Evolutionary conservation across 2,888 invertebrate genomes (phyloP).

Genomic region (Rosalia funebris): DNA sequence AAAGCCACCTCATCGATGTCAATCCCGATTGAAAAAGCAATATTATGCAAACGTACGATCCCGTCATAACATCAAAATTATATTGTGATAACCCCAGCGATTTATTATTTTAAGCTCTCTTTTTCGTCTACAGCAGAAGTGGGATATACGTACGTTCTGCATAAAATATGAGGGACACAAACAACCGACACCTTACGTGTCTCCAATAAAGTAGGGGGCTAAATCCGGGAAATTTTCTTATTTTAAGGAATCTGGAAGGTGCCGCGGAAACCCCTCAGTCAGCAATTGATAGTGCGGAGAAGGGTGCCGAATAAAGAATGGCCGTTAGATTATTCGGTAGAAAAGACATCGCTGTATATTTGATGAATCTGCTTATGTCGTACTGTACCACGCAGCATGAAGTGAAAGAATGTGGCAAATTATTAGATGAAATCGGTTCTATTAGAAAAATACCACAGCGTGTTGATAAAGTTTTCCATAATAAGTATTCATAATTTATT

Average conservation of each 20-base stretch:
- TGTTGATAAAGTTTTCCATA: too few species aligned
- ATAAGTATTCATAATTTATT: too few species aligned
- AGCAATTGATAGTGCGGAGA: slow-evolving; percentile 46
- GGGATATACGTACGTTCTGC: slow-evolving; percentile 28
- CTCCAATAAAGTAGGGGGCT: slow-evolving; percentile 45
- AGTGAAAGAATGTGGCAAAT: too few species aligned
- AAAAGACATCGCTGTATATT: slow-evolving; percentile 12
- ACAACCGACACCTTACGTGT: slow-evolving; percentile 51
- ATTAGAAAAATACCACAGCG: too few species aligned
- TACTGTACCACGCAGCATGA: too few species aligned
- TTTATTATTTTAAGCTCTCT: slow-evolving; percentile 23
- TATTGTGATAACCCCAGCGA: slow-evolving; percentile 21
- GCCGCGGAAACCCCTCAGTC: slow-evolving; percentile 48
- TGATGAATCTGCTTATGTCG: slow-evolving; percentile 11
- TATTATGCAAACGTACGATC: slow-evolving; percentile 23
- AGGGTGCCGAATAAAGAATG: slow-evolving; percentile 46
- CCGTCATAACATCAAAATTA: slow-evolving; percentile 21
- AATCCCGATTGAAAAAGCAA: slow-evolving; percentile 20
- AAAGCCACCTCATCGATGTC: slow-evolving; percentile 13
- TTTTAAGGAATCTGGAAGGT: slow-evolving; percentile 49
- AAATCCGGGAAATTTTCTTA: slow-evolving; percentile 50
- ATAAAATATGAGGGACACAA: slow-evolving; percentile 45
- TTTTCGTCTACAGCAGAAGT: slow-evolving; percentile 11
- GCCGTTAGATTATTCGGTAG: slow-evolving; percentile 37
- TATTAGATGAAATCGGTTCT: too few species aligned